phyloP scores from a whole-genome alignment of 2,113 vertebrate genomes.

The Telmatochromis sp. region DNA sequence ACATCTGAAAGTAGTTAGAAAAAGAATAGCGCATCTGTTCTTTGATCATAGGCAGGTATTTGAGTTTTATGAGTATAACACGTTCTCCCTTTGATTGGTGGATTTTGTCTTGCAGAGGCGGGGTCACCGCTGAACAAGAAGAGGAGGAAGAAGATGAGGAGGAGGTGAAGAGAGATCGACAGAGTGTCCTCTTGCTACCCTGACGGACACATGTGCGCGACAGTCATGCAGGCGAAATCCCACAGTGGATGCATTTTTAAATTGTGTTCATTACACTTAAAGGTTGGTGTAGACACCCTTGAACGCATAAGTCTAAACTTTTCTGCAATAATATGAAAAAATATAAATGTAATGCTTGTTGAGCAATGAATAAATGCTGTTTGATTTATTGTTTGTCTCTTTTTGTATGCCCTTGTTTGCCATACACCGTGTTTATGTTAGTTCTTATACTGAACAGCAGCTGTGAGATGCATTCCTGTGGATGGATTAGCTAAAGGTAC shows the following conservation, averaged over 20 bases:
- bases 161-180: slow-evolving; percentile 63
- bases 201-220: slow-evolving; percentile 16
- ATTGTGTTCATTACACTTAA: neutral
- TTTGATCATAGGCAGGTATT: neutral
- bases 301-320: neutral
- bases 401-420: neutral
- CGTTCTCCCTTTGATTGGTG: slow-evolving; percentile 21
- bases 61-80: neutral
- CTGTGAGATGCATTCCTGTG: neutral
- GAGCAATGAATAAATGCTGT: neutral
- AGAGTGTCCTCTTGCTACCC: slow-evolving; percentile 67
- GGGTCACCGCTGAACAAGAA: slow-evolving; percentile 52
- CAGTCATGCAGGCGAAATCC: neutral
- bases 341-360: neutral
- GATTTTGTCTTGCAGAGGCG: slow-evolving; percentile 44
- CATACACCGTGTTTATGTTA: neutral
- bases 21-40: neutral
- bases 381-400: neutral
- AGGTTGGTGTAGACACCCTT: neutral
- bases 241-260: neutral
- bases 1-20: neutral
- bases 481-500: neutral
- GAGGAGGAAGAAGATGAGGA: slow-evolving; percentile 58
- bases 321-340: neutral
- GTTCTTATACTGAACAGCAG: neutral